Evolutionary conservation across 2,888 invertebrate genomes (phyloP).

Genomic region (Thysanoteuthis rhombus): DNA sequence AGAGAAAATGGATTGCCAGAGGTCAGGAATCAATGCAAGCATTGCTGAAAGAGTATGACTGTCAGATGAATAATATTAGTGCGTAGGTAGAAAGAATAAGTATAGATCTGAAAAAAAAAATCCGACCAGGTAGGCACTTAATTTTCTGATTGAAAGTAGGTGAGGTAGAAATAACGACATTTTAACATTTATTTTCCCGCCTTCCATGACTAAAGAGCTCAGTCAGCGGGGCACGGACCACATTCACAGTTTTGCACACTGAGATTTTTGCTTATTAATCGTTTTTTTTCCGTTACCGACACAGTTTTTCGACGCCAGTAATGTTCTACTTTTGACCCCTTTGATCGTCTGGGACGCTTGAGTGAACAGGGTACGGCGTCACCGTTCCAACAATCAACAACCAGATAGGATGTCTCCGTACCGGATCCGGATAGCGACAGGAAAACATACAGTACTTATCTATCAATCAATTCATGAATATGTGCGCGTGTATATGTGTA

Average conservation of each 20-base stretch:
- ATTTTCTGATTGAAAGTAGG: no score
- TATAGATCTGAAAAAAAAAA: no score
- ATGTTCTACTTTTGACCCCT: constrained; percentile 12
- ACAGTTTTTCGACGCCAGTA: background rate
- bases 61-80: no score
- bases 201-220: background rate
- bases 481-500: background rate
- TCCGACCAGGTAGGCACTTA: no score
- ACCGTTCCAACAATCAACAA: background rate
- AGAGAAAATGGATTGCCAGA: no score
- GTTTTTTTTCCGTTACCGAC: background rate
- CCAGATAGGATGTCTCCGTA: background rate
- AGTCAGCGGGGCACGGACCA: background rate
- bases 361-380: background rate
- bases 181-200: background rate
- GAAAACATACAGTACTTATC: background rate
- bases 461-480: background rate
- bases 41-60: no score
- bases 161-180: no score
- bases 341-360: background rate
- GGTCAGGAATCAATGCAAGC: no score
- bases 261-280: background rate
- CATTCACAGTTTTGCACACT: background rate
- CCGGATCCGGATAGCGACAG: background rate
- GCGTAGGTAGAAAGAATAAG: no score